These are phyloP conservation scores for Tadarida brasiliensis DNA, from an alignment of 2,797 vertebrate species.

Conservation along the genomic window DNA sequence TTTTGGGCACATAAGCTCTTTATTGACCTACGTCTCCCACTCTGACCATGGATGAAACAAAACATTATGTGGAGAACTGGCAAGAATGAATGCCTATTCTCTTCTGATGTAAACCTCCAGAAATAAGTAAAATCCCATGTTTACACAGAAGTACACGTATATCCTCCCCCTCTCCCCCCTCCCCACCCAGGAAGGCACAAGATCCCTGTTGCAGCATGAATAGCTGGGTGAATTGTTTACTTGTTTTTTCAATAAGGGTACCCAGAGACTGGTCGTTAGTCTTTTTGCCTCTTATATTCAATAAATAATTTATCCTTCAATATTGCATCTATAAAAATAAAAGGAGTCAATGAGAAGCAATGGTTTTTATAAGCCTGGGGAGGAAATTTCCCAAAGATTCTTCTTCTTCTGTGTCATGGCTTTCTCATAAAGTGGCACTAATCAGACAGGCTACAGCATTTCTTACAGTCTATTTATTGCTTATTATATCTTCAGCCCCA, in stretches of 20 bases:
- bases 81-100: neutral
- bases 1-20: neutral
- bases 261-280: slow-evolving; percentile 59
- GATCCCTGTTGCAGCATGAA: neutral
- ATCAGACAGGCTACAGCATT: slow-evolving; percentile 65
- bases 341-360: slow-evolving; percentile 66
- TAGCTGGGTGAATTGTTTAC: neutral
- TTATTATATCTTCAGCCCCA: slow-evolving; percentile 72
- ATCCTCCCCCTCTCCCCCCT: too few relatives aligned
- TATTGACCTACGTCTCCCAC: neutral
- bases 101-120: neutral
- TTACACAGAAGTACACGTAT: neutral
- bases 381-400: slow-evolving; percentile 67
- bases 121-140: neutral
- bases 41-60: neutral
- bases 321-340: slow-evolving; percentile 76
- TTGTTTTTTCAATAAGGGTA: neutral
- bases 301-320: slow-evolving; percentile 82
- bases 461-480: slow-evolving; percentile 80
- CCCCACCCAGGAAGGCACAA: neutral
- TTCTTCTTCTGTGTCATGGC: slow-evolving; percentile 42
- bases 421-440: slow-evolving; percentile 41
- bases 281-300: slow-evolving; percentile 64
- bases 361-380: slow-evolving; percentile 24
- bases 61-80: neutral